phyloP scores from a whole-genome alignment of 2,888 invertebrate genomes.

The Dryomyza anilis region DNA sequence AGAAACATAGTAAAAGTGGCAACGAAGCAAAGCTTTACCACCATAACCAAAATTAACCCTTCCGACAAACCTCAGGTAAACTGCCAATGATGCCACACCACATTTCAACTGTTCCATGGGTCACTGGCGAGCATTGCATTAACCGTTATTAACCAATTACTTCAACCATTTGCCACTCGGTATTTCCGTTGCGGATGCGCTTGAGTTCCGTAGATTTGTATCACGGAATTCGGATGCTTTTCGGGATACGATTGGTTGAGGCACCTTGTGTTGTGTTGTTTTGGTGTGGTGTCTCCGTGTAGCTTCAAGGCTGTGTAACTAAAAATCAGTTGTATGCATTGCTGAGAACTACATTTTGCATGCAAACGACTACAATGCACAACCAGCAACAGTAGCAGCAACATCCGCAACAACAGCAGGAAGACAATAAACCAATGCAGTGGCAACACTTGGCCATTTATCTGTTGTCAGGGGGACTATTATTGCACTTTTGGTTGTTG shows the following conservation, averaged over 20 bases:
- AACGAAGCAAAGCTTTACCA: too few relatives aligned
- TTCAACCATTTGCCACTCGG: constrained; percentile 9
- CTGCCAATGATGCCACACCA: background rate
- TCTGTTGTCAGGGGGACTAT: too few relatives aligned
- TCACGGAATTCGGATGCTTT: too few relatives aligned
- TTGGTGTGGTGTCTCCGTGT: background rate
- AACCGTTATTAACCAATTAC: constrained; percentile 18
- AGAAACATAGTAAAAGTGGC: background rate
- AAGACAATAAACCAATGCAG: background rate
- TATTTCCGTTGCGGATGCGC: constrained; percentile 17
- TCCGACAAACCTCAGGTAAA: background rate
- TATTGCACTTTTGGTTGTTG: background rate
- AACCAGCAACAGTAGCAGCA: constrained; percentile 7
- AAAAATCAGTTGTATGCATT: background rate
- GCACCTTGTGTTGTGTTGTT: too few relatives aligned
- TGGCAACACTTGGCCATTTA: background rate
- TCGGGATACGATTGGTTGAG: too few relatives aligned
- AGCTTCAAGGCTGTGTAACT: background rate
- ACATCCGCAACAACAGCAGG: too few relatives aligned
- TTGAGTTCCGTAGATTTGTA: background rate
- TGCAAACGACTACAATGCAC: too few relatives aligned
- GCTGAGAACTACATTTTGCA: too few relatives aligned
- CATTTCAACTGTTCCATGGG: background rate
- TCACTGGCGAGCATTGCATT: constrained; percentile 10
- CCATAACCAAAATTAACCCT: constrained; percentile 8